Conservation (phyloP, 2,888 invertebrate species). For the Hirudinaria manillensis region DNA sequence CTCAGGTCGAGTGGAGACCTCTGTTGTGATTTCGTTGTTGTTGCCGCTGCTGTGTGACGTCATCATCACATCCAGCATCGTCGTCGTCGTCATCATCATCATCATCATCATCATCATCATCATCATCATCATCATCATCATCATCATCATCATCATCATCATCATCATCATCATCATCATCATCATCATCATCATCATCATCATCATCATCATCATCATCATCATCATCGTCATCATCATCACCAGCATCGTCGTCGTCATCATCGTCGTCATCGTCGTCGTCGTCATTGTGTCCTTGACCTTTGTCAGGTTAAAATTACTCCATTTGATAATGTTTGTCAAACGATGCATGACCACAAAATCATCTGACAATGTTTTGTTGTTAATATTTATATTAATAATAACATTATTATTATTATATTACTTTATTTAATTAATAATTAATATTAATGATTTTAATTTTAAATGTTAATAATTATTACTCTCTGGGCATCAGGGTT, state of each 20-base stretch:
- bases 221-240: conserved; percentile 15
- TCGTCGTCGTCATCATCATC: conserved; percentile 20
- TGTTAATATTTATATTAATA: too few species aligned
- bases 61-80: conserved; percentile 14
- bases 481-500: conserved; percentile 14
- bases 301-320: too few species aligned
- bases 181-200: conserved; percentile 17
- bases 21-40: too few species aligned
- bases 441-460: too few species aligned
- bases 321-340: too few species aligned
- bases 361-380: too few species aligned
- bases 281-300: not conserved
- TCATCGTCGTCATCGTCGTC: conserved; percentile 6
- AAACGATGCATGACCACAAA: too few species aligned
- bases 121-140: conserved; percentile 16
- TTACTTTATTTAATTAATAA: too few species aligned
- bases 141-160: conserved; percentile 17
- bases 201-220: conserved; percentile 16
- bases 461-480: too few species aligned
- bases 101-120: conserved; percentile 14
- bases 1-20: too few species aligned
- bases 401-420: too few species aligned
- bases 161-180: conserved; percentile 17
- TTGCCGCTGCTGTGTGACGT: not conserved
- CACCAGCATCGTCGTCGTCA: conserved; percentile 1